Conservation (phyloP, 1,140 invertebrate genomes). For the Scaptomyza hsui region DNA sequence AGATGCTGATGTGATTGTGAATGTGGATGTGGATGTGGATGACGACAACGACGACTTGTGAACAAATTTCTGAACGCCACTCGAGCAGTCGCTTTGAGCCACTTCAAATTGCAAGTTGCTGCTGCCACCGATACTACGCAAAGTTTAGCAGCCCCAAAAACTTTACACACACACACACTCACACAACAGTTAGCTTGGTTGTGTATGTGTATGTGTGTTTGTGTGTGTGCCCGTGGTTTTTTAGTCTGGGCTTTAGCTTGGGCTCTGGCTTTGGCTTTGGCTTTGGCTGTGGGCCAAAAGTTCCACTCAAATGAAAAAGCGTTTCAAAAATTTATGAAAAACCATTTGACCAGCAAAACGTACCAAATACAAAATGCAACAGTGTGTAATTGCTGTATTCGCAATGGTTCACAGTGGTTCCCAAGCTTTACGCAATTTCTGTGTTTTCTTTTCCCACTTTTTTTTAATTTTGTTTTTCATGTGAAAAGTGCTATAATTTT, state of each 20-base stretch:
- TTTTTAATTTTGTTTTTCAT: too few relatives aligned
- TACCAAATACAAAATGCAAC: conserved; percentile 48
- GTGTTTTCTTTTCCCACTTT: too few relatives aligned
- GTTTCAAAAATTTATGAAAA: conserved; percentile 75
- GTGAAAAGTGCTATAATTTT: too few relatives aligned
- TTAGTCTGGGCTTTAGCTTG: conserved; percentile 24
- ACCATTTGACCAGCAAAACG: conserved; percentile 54
- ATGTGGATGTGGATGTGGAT: neutral
- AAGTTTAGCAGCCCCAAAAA: conserved; percentile 64
- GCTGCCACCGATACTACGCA: conserved; percentile 71
- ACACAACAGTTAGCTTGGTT: neutral
- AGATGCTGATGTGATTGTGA: conserved; percentile 14
- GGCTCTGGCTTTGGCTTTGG: conserved; percentile 39
- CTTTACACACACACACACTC: conserved; percentile 46
- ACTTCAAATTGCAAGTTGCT: conserved; percentile 70
- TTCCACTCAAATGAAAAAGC: conserved; percentile 64
- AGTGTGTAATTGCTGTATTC: conserved; percentile 39
- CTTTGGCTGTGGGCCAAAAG: conserved; percentile 48
- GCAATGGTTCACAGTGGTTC: conserved; percentile 6
- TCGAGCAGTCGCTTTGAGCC: conserved; percentile 62
- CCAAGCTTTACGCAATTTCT: conserved; percentile 15
- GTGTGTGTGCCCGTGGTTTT: conserved; percentile 30
- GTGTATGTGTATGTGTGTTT: too few relatives aligned
- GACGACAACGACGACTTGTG: conserved; percentile 51
- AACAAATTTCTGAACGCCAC: conserved; percentile 69